Percentiles rank a stretch among this genome's conserved stretches.
Evolutionary conservation across 2,113 vertebrate species (phyloP).

Genomic region (Montifringilla adamsi): DNA sequence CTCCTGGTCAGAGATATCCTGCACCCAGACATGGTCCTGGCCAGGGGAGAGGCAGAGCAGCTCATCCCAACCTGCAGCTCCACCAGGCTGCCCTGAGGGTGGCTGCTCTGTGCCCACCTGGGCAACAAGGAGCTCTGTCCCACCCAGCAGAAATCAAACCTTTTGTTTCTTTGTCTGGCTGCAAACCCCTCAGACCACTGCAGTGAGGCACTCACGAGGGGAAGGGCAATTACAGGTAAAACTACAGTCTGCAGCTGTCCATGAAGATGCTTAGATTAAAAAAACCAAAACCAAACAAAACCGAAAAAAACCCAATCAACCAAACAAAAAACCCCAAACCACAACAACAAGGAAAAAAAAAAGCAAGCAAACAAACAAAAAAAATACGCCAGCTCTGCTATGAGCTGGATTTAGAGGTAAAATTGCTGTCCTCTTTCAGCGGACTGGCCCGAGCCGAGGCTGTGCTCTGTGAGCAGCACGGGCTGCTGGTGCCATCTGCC

Average conservation of each 20-base stretch:
- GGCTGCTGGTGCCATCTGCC: conserved; percentile 58
- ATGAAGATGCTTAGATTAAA: background rate
- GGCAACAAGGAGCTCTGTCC: background rate
- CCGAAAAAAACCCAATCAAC: too few species aligned
- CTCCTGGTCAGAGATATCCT: fast-evolving
- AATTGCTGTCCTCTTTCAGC: fast-evolving
- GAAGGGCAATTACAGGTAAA: background rate
- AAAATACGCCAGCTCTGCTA: fast-evolving
- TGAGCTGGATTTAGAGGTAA: background rate
- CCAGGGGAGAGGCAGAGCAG: background rate
- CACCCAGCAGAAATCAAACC: background rate
- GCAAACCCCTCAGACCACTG: background rate
- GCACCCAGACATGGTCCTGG: fast-evolving
- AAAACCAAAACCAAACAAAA: too few species aligned
- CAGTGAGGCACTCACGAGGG: background rate
- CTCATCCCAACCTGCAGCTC: background rate
- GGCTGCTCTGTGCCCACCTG: background rate
- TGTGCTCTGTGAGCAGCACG: background rate
- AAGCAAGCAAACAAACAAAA: background rate
- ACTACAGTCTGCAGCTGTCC: background rate
- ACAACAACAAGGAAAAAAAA: background rate
- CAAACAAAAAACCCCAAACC: background rate
- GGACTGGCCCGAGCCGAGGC: background rate
- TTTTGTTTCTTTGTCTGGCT: background rate
- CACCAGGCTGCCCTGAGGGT: background rate